These are phyloP conservation scores for Phylloscopus whistleri DNA, from an alignment of 2,113 vertebrate genomes.

Conservation along the genomic window DNA sequence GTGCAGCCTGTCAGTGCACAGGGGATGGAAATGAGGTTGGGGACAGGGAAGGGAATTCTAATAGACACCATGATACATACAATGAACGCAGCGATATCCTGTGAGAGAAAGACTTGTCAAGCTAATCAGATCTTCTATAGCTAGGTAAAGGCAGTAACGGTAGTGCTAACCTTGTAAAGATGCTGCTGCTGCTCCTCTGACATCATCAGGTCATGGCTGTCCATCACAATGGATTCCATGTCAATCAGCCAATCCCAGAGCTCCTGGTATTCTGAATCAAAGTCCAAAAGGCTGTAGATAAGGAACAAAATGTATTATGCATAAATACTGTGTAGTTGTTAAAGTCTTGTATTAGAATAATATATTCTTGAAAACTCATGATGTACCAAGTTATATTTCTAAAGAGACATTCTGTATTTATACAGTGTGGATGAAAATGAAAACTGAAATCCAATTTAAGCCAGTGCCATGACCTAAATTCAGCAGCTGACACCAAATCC, in stretches of 20 bases:
- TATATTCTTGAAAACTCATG: constrained; percentile 74
- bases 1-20: constrained; percentile 76
- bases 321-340: constrained; percentile 77
- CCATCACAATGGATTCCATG: constrained; percentile 94
- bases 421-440: constrained; percentile 53
- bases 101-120: constrained; percentile 81
- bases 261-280: constrained; percentile 94
- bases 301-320: constrained; percentile 80
- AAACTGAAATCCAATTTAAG: constrained; percentile 66
- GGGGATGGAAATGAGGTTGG: constrained; percentile 82
- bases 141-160: constrained; percentile 75
- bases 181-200: constrained; percentile 96
- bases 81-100: constrained; percentile 76
- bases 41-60: constrained; percentile 80
- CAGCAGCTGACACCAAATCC: constrained; percentile 7
- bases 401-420: constrained; percentile 65
- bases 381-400: constrained; percentile 66
- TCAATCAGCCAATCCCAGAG: constrained; percentile 99
- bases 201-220: constrained; percentile 97
- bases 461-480: constrained; percentile 56
- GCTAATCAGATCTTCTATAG: constrained; percentile 85
- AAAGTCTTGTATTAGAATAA: constrained; percentile 79
- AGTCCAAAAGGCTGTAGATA: constrained; percentile 90
- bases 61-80: constrained; percentile 82
- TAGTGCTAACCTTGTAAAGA: constrained; percentile 91